These are phyloP conservation scores for Gadopsis bispinosus DNA, from an alignment of 2,797 vertebrate genomes.

Conservation along the genomic window DNA sequence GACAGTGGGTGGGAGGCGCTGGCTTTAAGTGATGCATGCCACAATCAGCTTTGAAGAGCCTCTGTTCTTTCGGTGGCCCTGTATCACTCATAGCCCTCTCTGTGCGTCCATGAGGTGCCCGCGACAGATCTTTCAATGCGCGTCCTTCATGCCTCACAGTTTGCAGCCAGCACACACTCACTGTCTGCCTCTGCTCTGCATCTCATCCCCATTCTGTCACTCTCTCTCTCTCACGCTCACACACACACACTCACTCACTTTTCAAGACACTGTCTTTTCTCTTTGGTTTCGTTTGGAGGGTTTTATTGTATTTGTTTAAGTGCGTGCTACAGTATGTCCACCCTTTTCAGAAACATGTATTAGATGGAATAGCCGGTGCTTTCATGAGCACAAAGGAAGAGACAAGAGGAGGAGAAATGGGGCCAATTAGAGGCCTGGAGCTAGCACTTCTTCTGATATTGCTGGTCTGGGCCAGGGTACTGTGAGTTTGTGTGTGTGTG, in stretches of 20 bases:
- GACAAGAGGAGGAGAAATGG: slow-evolving; percentile 75
- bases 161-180: slow-evolving; percentile 55
- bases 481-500: slow-evolving; percentile 8
- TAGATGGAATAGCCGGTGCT: slow-evolving; percentile 60
- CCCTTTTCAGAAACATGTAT: slow-evolving; percentile 67
- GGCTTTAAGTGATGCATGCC: slow-evolving; percentile 69
- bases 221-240: slow-evolving; percentile 31
- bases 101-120: slow-evolving; percentile 59
- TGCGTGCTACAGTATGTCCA: slow-evolving; percentile 58
- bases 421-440: slow-evolving; percentile 81
- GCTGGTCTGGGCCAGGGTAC: slow-evolving; percentile 56
- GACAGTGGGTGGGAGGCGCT: slow-evolving; percentile 64
- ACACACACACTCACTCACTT: slow-evolving; percentile 27
- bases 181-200: slow-evolving; percentile 60
- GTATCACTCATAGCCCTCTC: slow-evolving; percentile 41
- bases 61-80: slow-evolving; percentile 56
- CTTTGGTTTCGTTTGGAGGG: slow-evolving; percentile 58
- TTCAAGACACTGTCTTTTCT: slow-evolving; percentile 52
- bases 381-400: slow-evolving; percentile 71
- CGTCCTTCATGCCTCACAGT: slow-evolving; percentile 76
- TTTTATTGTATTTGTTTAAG: slow-evolving; percentile 69
- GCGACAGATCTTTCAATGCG: slow-evolving; percentile 63
- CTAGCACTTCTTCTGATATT: slow-evolving; percentile 64
- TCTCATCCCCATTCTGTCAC: slow-evolving; percentile 76
- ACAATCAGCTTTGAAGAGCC: slow-evolving; percentile 71